These are phyloP conservation scores for Rhabdomys pumilio DNA, from an alignment of 2,797 vertebrate species.

Conservation along the genomic window DNA sequence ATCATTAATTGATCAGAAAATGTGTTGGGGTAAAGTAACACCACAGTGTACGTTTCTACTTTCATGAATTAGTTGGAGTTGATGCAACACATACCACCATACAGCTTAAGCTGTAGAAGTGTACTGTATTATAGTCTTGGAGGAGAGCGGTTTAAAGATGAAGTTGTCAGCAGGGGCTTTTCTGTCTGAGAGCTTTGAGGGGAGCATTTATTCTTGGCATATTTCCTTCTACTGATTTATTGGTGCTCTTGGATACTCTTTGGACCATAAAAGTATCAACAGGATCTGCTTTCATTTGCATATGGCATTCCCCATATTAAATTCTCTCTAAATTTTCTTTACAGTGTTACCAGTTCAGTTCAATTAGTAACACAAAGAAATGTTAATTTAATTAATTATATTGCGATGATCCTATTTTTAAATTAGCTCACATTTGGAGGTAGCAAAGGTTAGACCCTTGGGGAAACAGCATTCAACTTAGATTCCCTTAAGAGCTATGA, in stretches of 20 bases:
- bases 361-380: neutral
- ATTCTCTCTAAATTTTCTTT: conserved; percentile 17
- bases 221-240: neutral
- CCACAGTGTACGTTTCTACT: neutral
- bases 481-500: neutral
- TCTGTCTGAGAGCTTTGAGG: neutral
- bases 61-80: neutral
- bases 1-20: conserved; percentile 12
- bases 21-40: neutral
- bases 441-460: neutral
- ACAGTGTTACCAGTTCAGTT: neutral
- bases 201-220: neutral
- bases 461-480: neutral
- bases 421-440: neutral
- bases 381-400: neutral
- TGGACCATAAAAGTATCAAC: neutral
- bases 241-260: neutral
- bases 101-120: neutral
- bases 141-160: neutral
- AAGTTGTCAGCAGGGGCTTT: neutral
- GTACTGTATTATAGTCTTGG: neutral
- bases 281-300: conserved; percentile 9
- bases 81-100: neutral
- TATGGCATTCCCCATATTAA: neutral
- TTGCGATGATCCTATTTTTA: neutral